Base-by-base conservation (phyloP, 37 sponge, comb jelly and placozoan genomes). In the Hormiphora californensis region DNA sequence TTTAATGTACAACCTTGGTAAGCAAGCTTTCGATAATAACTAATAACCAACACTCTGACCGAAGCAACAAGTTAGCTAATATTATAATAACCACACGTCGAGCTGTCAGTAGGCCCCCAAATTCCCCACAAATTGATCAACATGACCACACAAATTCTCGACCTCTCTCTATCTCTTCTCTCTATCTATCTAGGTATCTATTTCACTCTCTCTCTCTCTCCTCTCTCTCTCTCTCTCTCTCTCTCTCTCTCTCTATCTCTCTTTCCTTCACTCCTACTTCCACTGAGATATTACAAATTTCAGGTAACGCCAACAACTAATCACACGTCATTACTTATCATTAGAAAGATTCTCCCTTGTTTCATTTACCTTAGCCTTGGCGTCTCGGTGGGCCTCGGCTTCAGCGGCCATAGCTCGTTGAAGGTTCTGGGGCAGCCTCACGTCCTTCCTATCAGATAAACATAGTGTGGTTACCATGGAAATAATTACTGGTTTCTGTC, bases 401-500 rank as follows among this genome's bases (percentile, higher is more conserved):
- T 97, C 99, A 3, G 99, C 99, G 54, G 99, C 99, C 99, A 97
- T 93, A 1, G 94, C 93, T 55, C 99, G 73, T 54, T 93, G 94
- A 55, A 97, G 62, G 43, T 95, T 88, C 32, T 57, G 87, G 21
- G 99, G 95, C 36, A 97, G 92, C 41, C 94, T 89, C 21, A 97
- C 95, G 88, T 97, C 99, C 73, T 97, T 97, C 54, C 93, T 94
- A n/a, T n/a, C n/a, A n/a, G n/a, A n/a, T n/a, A n/a, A n/a, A 54
- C 55, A 89, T 23, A 38, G 33, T 17, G 53, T 17, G 15, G 53
- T 49, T n/a, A n/a, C n/a, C n/a, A n/a, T n/a, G n/a, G n/a, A n/a
- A n/a, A n/a, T n/a, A n/a, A n/a, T n/a, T n/a, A n/a, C n/a, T n/a
- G n/a, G n/a, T n/a, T n/a, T n/a, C n/a, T n/a, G n/a, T n/a, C n/a